Conservation (phyloP, 2,797 vertebrate species). For the Ctenopoma multispine region DNA sequence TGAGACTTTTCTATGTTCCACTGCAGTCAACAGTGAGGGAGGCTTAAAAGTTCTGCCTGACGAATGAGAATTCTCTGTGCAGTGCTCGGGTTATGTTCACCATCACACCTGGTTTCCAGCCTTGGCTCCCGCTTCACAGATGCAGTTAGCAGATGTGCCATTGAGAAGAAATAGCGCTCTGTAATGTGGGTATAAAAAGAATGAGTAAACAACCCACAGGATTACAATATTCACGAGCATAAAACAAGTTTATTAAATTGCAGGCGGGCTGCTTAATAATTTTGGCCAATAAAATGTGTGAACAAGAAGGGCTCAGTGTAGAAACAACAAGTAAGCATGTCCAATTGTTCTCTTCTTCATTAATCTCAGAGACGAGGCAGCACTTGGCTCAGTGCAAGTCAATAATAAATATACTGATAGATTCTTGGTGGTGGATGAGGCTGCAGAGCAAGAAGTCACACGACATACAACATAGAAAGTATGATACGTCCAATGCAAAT, state of each 20-base stretch:
- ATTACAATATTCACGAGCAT: conserved; percentile 59
- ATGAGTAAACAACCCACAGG: conserved; percentile 58
- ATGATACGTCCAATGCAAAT: conserved; percentile 29
- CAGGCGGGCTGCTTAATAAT: conserved; percentile 35
- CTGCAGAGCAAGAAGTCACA: conserved; percentile 6
- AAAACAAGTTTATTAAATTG: conserved; percentile 50
- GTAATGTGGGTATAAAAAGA: conserved; percentile 54
- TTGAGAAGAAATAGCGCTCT: conserved; percentile 45
- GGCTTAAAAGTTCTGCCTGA: conserved; percentile 13
- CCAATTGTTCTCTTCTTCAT: conserved; percentile 10
- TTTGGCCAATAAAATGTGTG: conserved; percentile 33
- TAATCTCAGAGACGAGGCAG: conserved; percentile 35
- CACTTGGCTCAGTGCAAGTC: conserved; percentile 27
- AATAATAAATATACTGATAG: conserved; percentile 38
- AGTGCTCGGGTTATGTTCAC: conserved; percentile 54
- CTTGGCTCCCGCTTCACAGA: conserved; percentile 55
- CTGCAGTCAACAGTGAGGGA: conserved; percentile 15
- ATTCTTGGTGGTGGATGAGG: conserved; percentile 28
- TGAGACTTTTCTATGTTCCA: conserved; percentile 6
- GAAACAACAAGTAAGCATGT: conserved; percentile 27
- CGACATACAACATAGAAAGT: neutral
- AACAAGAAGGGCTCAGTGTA: conserved; percentile 10
- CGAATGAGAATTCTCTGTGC: conserved; percentile 37
- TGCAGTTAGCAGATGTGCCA: conserved; percentile 71
- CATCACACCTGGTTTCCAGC: conserved; percentile 72